Base-by-base conservation (phyloP, 1,140 invertebrate genomes). In the Bombus sibiricus region DNA sequence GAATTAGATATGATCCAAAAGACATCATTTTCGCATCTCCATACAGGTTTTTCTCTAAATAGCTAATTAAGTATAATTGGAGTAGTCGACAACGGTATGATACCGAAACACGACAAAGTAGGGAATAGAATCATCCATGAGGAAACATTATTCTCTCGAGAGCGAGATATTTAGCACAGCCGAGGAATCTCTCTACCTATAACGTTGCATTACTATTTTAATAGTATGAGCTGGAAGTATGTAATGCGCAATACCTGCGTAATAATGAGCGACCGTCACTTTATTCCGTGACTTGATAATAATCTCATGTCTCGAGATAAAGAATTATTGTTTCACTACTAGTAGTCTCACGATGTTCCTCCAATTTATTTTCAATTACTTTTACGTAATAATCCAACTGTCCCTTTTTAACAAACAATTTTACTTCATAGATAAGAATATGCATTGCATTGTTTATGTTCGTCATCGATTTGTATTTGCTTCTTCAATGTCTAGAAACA, bases 131-230 rank as follows among this genome's bases (percentile, higher is more conserved):
- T 64, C 12, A 5, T 77, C 28, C n/a, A 12, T 9, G 28, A 39
- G 25, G 59, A 22, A 79, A 69, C 74, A 64, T 83, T 43, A 66
- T 69, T 39, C 25, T 57, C 25, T 57, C 15, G 28, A 25, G 68
- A 71, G 34, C 15, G 41, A 76, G 81, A 74, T 83, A 83, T 83
- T 83, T 83, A 83, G 81, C 64, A 66, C 74, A 39, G 13, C 3
- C 3, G 34, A 69, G 47, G 81, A 77, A 77, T 83, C 73, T 66
- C n/a, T 76, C 32, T 53, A 28, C 34, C 57, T n/a, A 37, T 76
- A 75, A 77, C 64, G 34, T 78, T 57, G 81, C 66, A 77, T 77
- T 86, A 83, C 81, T 77, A 77, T 86, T 86, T 86, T 83, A 86
- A 86, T 77, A 47, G 73, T 53, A 77, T 62, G 81, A 86, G 80